These are phyloP conservation scores for Cranoglanis bouderius DNA, from an alignment of 2,113 vertebrate genomes.

Conservation along the genomic window DNA sequence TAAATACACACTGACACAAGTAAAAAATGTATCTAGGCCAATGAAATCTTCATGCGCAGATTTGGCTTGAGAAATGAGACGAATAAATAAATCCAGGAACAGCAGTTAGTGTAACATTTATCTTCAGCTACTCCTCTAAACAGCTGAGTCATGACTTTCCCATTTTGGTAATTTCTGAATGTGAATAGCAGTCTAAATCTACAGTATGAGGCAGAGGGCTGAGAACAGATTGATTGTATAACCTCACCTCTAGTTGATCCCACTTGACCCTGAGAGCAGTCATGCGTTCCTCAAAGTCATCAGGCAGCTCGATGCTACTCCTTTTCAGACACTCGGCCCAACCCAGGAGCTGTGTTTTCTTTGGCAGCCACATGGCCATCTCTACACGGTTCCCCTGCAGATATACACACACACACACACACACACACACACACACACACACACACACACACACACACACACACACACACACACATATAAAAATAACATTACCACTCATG, in stretches of 20 bases:
- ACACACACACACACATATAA: conserved; percentile 19
- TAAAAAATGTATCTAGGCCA: neutral
- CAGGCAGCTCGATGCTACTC: conserved; percentile 81
- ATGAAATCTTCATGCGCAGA: neutral
- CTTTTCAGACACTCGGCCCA: conserved; percentile 87
- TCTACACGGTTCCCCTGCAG: conserved; percentile 86
- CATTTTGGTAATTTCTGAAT: neutral
- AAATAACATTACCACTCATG: neutral
- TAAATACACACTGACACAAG: neutral
- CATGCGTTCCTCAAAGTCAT: conserved; percentile 84
- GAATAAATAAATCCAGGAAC: neutral
- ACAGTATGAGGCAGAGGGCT: neutral
- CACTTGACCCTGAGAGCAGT: conserved; percentile 91
- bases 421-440: conserved; percentile 23
- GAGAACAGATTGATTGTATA: conserved; percentile 7
- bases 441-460: conserved; percentile 24
- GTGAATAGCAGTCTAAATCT: neutral
- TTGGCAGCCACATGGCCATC: conserved; percentile 87
- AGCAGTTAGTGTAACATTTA: neutral
- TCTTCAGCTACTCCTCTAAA: neutral
- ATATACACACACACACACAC: conserved; percentile 28
- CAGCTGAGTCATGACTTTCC: neutral
- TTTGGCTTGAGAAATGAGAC: neutral
- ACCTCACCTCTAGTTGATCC: conserved; percentile 88
- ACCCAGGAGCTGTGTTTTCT: conserved; percentile 84